Evolutionary conservation across 2,888 invertebrate genomes (phyloP), one percentile per base, ranked within the genome.

Genomic region (Caenorhabditis sinica): DNA sequence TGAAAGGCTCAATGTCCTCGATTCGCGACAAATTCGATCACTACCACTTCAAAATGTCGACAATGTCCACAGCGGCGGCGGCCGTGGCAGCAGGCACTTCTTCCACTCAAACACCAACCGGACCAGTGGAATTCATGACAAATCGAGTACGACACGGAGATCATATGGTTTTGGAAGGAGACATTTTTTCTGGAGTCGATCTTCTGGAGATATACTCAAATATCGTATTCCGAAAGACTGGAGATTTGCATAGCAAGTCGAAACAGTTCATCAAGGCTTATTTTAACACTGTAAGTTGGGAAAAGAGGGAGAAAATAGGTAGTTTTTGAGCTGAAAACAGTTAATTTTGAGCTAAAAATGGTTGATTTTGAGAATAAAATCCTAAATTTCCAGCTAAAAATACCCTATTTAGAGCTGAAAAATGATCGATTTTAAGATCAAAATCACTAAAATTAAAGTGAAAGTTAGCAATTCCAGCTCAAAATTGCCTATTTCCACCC

Each of bases 21-120:
- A 60, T 83, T 2, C 79, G 83, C 28, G 83, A 83, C 23, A 83
- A 83, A 43, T 83, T 79, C 66, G 83, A 83, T 4, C 74, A 83
- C 20, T 83, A 74, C 40, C 69, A 77, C 53, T 75, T 71, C 71
- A 83, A 83, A 71, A 58, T 80, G 49, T 17, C 45, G 9, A 49
- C 72, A 30, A 74, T 79, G 20, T 25, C 53, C 5, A 11, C 0
- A 20, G 49, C 56, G 5, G 25, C 23, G 2, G 25, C 6, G 2
- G 56, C 56, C 15, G 25, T 49, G n/a, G 17, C 20, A 23, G 53
- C 56, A 9, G 9, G 13, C 25, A 15, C 56, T 9, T 20, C 53
- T 2, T 23, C 23, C 25, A 15, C 30, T 15, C 17, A 20, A 1
- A 0, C 23, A 20, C 25, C 0, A 56, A 6, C 20, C 20, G 36